These are phyloP conservation scores for Axinella damicornis DNA, from an alignment of 37 sponge, comb jelly and placozoan genomes.

Conservation along the genomic window DNA sequence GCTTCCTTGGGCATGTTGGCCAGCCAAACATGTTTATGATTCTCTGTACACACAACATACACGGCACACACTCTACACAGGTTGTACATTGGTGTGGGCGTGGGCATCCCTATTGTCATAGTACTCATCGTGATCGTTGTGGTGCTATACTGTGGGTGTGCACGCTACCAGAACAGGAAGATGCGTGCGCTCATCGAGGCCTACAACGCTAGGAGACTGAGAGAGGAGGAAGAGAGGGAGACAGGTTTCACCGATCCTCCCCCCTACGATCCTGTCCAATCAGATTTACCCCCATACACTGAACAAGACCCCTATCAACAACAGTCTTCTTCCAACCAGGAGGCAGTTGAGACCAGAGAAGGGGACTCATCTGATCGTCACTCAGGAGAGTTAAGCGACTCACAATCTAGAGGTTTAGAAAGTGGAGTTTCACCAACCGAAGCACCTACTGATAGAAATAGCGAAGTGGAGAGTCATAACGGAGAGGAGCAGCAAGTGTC, in stretches of 20 bases:
- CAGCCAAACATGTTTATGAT: no score
- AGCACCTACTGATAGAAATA: no score
- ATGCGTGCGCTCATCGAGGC: background rate
- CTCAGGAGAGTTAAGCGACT: no score
- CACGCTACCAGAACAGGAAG: constrained; percentile 29
- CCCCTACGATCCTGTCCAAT: constrained; percentile 32
- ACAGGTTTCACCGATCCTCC: constrained; percentile 34
- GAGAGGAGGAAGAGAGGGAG: background rate
- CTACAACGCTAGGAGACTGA: constrained; percentile 4
- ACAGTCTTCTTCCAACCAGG: no score
- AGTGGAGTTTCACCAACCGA: no score
- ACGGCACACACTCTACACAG: constrained; percentile 40
- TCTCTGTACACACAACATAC: constrained; percentile 23
- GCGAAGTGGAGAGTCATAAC: no score
- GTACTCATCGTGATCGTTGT: constrained; percentile 29
- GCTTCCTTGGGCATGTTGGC: no score
- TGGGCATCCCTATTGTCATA: constrained; percentile 54
- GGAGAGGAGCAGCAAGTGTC: no score
- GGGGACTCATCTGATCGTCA: no score
- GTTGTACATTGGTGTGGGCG: constrained; percentile 56
- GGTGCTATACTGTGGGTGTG: constrained; percentile 46
- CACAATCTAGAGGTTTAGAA: no score
- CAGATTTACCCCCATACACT: constrained; percentile 64
- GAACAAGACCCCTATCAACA: constrained; percentile 42
- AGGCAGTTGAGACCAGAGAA: no score